A percentile compares a stretch with the other conserved stretches of the same genome.
phyloP scores from a whole-genome alignment of 2,113 vertebrate species.

The Ammospiza nelsoni region DNA sequence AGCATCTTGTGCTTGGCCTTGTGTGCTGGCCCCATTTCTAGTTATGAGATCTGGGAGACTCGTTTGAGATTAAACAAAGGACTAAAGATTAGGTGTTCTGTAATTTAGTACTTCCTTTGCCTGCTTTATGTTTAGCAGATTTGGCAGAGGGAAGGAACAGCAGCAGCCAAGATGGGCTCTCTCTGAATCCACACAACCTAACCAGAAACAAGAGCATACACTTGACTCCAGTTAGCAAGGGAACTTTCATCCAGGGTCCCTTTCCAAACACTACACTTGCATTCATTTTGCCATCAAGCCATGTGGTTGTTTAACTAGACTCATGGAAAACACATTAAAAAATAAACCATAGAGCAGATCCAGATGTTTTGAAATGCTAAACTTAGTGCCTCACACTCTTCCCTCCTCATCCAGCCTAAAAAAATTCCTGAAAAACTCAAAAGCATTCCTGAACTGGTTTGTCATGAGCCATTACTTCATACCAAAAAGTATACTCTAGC shows the following conservation, averaged over 20 bases:
- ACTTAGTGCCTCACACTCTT: conserved; percentile 47
- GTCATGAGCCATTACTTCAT: conserved; percentile 68
- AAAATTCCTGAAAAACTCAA: conserved; percentile 52
- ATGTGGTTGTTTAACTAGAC: conserved; percentile 38
- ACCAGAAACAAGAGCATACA: conserved; percentile 9
- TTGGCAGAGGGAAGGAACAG: conserved; percentile 38
- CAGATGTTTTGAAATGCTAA: conserved; percentile 67
- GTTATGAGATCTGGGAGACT: conserved; percentile 39
- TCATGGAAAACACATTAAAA: conserved; percentile 65
- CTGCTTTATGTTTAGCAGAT: conserved; percentile 38
- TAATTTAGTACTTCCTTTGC: conserved; percentile 64
- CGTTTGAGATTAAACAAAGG: conserved; percentile 55
- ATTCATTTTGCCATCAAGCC: conserved; percentile 50
- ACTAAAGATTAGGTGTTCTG: conserved; percentile 59
- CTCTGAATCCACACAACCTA: neutral
- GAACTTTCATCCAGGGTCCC: neutral
- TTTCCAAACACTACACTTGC: conserved; percentile 28
- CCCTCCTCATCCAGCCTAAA: conserved; percentile 28
- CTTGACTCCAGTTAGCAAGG: conserved; percentile 11
- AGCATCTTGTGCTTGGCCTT: neutral
- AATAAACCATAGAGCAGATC: conserved; percentile 60
- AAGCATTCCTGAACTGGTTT: conserved; percentile 66
- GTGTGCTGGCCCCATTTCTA: neutral
- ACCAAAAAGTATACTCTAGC: conserved; percentile 30
- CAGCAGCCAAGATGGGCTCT: conserved; percentile 48